Base-by-base conservation (phyloP, 2,797 vertebrate species). In the Lacerta viridis region DNA sequence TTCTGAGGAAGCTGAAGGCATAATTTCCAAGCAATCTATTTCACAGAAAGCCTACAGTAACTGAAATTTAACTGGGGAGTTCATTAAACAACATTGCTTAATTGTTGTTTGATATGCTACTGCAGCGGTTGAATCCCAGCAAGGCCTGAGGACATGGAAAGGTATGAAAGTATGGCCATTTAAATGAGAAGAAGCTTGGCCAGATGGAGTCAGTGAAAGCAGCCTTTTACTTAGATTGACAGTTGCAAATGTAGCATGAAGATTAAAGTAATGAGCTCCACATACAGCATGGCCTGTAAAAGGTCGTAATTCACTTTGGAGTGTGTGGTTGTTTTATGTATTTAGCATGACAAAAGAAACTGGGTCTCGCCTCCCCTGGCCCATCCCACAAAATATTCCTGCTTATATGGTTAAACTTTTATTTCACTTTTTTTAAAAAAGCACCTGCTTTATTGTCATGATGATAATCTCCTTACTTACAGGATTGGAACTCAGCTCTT, bases 251-350 rank as follows among this genome's bases (percentile, higher is more conserved):
- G 68, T 86, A 90, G 46, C 55, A 33, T 39, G 66, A 87, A 90
- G 85, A 93, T 92, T 93, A 93, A 93, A 94, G 90, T 92, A 94
- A 90, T 92, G 91, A 90, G 74, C 59, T 25, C 78, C 27, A 91
- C 17, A 41, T 90, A 78, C 77, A 84, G 27, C 36, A 89, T 36
- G 68, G 88, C 18, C 79, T 90, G 68, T 75, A 86, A 29, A 23
- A 43, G 83, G 88, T 91, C 71, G 55, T 69, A 3, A 2, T 68
- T 92, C 80, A 43, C 64, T 2, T 66, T 74, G 84, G 25, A 76
- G 27, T 72, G 27, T 78, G 25, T 41, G 25, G 23, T 2, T 0
- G 41, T 91, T 75, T 36, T 33, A 0, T 15, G 15, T n/a, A 90
- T 36, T 1, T 80, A 75, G 23, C 23, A 88, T 46, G 39, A 46